Conservation (phyloP, 1,140 invertebrate genomes). For the Drosophila yakuba region DNA sequence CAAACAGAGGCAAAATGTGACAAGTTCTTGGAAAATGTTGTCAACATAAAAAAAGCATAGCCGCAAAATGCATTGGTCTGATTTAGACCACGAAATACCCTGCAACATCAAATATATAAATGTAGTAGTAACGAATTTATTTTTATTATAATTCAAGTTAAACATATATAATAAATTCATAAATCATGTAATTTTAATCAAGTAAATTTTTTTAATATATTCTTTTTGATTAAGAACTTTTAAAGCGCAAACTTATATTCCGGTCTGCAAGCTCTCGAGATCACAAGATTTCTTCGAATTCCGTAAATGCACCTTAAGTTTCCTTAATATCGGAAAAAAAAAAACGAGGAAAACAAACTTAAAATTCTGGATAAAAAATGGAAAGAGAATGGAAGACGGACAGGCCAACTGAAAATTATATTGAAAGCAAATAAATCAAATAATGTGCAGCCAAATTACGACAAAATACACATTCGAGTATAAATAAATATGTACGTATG, state of each 20-base stretch:
- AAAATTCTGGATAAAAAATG: conserved; percentile 64
- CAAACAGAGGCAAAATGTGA: conserved; percentile 55
- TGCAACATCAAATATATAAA: background rate
- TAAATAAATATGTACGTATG: conserved; percentile 70
- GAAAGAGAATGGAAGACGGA: conserved; percentile 38
- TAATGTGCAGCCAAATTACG: conserved; percentile 78
- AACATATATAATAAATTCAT: background rate
- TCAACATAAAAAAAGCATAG: conserved; percentile 30
- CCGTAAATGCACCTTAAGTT: conserved; percentile 41
- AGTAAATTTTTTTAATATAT: background rate
- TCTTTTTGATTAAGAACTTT: background rate
- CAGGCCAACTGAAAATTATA: conserved; percentile 60
- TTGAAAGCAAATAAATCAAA: conserved; percentile 80
- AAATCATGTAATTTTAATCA: background rate
- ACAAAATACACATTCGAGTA: conserved; percentile 68
- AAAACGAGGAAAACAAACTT: conserved; percentile 32
- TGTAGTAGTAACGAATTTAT: background rate
- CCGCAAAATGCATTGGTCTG: background rate
- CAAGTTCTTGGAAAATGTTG: conserved; percentile 64
- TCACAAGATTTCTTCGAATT: conserved; percentile 48
- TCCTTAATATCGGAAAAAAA: conserved; percentile 36
- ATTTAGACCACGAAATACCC: conserved; percentile 6
- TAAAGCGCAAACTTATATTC: background rate
- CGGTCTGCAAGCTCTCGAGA: background rate
- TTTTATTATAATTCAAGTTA: too few species aligned